Percentiles rank a stretch among this genome's conserved stretches.
phyloP scores from a whole-genome alignment of 1,140 invertebrate genomes.

The Campoletis sonorensis region DNA sequence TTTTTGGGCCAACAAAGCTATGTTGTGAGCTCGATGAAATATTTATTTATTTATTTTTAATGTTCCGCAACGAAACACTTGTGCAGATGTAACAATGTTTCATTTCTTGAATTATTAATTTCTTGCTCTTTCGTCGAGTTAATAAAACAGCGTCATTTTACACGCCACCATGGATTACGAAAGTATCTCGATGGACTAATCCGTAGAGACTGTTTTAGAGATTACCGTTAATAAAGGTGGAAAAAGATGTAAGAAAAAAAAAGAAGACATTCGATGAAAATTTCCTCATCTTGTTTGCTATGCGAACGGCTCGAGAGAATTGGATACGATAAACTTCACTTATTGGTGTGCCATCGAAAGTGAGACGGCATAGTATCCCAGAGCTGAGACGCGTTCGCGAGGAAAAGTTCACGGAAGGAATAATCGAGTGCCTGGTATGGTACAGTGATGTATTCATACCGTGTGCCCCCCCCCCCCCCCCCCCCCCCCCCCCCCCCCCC shows the following conservation, averaged over 20 bases:
- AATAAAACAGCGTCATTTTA: neutral
- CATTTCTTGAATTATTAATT: neutral
- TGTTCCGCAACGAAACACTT: no score
- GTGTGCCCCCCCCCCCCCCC: neutral
- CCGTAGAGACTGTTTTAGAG: neutral
- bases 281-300: neutral
- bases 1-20: no score
- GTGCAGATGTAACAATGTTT: no score
- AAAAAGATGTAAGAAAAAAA: neutral
- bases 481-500: no score
- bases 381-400: neutral
- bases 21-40: no score
- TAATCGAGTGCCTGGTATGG: conserved; percentile 42
- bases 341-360: conserved; percentile 2
- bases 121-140: neutral
- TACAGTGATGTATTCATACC: neutral
- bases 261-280: neutral
- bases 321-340: conserved; percentile 9
- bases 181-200: neutral
- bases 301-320: conserved; percentile 25
- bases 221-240: neutral
- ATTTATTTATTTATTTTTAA: no score
- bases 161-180: neutral
- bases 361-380: neutral
- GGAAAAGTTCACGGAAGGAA: conserved; percentile 40